Conservation (phyloP, 2,888 invertebrate genomes). For the Epicampocera succincta region DNA sequence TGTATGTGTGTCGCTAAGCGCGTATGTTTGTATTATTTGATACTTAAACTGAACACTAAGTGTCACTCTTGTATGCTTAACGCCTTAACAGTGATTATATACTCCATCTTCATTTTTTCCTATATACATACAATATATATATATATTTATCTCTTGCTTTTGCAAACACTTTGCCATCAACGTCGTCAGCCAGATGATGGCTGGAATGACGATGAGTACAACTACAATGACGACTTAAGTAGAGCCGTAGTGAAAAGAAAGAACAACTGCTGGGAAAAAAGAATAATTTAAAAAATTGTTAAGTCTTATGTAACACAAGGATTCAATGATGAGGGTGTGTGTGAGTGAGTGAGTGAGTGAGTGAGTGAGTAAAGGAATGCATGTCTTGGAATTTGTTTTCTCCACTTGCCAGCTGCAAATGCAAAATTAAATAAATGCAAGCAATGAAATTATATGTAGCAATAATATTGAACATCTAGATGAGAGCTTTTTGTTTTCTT, state of each 20-base stretch:
- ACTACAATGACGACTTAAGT: constrained; percentile 26
- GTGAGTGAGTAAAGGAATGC: constrained; percentile 6
- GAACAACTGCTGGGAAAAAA: background rate
- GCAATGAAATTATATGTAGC: background rate
- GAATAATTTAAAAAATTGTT: constrained; percentile 44
- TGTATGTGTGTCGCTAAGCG: background rate
- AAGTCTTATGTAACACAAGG: constrained; percentile 55
- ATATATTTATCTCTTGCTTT: background rate
- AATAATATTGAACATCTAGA: constrained; percentile 50
- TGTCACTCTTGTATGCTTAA: constrained; percentile 70
- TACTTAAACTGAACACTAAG: constrained; percentile 70
- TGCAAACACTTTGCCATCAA: constrained; percentile 34
- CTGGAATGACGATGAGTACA: constrained; percentile 13
- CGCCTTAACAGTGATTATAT: constrained; percentile 70
- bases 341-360: background rate
- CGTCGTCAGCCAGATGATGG: constrained; percentile 27
- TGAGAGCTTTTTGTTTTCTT: background rate
- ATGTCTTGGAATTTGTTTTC: background rate
- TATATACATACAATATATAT: background rate
- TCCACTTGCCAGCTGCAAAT: background rate
- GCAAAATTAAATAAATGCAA: constrained; percentile 2
- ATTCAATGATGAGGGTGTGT: constrained; percentile 51
- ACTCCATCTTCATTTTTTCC: constrained; percentile 47
- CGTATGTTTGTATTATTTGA: constrained; percentile 58
- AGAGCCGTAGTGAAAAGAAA: constrained; percentile 14